Base-by-base conservation (phyloP, 2,113 vertebrate genomes). In the Sminthopsis crassicaudata region DNA sequence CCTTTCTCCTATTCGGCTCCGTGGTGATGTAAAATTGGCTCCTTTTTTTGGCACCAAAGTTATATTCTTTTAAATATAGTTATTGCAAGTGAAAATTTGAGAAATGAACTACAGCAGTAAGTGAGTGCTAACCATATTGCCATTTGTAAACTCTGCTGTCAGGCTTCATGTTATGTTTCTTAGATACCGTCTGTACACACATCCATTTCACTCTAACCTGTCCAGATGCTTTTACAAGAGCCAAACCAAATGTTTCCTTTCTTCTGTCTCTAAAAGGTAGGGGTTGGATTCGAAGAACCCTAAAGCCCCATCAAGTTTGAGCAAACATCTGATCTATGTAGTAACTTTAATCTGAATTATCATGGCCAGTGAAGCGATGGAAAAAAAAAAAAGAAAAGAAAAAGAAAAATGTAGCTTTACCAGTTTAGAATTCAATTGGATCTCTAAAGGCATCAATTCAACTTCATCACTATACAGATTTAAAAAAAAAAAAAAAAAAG, bases 321-420 rank as follows among this genome's bases (percentile, higher is more conserved):
- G 60, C 30, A 36, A 36, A 16, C 12, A 11, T 60, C 27, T 60
- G 57, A 60, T 30, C 27, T 67, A 16, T 67, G 30, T 67, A 67
- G 11, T 36, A 16, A 67, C 16, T 67, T 12, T n/a, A 36, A 67
- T 3, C 93, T 55, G 51, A 96, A 93, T 96, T 60, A 92, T 42
- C 0, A 91, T 19, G 23, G 46, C 90, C 53, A 84, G 93, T 27
- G 96, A 94, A 30, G 16, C 54, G 76, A 95, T 90, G 42, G 92
- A 92, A 91, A 93, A 42, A 27, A 42, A 96, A 27, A 25, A 60
- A 98, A 96, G n/a, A n/a, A n/a, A n/a, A n/a, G n/a, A n/a, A n/a
- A 92, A 51, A 6, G 94, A 48, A 92, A 96, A 92, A 76, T 30
- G 36, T 36, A 36, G 11, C 27, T 36, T 36, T 67, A 36, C 27